Conservation (phyloP, 2,888 invertebrate species). For the Escarpia spicata region DNA sequence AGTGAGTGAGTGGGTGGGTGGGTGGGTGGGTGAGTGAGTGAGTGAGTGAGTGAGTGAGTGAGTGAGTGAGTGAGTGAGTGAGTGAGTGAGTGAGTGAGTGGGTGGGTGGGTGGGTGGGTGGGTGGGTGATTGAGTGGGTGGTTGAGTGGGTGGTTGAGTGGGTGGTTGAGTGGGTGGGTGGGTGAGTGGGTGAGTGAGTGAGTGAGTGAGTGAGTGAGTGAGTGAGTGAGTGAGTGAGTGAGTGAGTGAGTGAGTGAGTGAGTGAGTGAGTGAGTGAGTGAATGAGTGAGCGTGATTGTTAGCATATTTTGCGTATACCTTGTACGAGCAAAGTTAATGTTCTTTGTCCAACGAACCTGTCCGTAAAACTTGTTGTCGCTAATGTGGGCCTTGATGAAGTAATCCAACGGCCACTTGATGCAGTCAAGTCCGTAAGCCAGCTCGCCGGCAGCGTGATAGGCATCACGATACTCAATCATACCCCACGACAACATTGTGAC, state of each 20-base stretch:
- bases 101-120: too few relatives aligned
- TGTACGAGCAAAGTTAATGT: background rate
- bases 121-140: too few relatives aligned
- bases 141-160: too few relatives aligned
- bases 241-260: constrained; percentile 27
- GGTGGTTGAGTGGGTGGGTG: background rate
- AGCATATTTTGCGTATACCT: too few relatives aligned
- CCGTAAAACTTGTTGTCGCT: constrained; percentile 37
- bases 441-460: constrained; percentile 46
- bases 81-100: too few relatives aligned
- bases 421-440: constrained; percentile 45
- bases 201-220: constrained; percentile 28
- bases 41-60: background rate
- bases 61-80: too few relatives aligned
- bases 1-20: constrained; percentile 29
- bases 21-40: constrained; percentile 22
- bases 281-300: background rate
- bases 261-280: constrained; percentile 19
- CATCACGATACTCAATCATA: constrained; percentile 46
- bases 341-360: constrained; percentile 35
- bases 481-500: constrained; percentile 49
- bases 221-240: constrained; percentile 28
- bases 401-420: constrained; percentile 73
- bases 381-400: constrained; percentile 69
- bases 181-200: constrained; percentile 25